These are phyloP conservation scores for Unio delphinus DNA, from an alignment of 2,888 invertebrate species.

Conservation along the genomic window DNA sequence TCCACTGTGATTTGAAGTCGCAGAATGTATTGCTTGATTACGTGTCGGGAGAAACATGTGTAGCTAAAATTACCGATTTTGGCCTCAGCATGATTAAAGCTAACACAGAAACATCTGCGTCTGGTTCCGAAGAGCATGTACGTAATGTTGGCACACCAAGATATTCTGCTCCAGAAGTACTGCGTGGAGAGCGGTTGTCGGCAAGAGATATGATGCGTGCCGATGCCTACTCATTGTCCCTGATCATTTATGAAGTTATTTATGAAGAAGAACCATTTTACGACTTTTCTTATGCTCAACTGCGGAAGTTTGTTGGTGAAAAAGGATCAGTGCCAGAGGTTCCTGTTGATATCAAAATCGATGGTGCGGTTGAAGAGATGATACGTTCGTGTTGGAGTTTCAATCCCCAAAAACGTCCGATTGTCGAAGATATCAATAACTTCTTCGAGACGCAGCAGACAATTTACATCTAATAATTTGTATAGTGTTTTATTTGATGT, in stretches of 20 bases:
- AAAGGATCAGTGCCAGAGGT: slow-evolving; percentile 17
- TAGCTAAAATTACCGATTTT: slow-evolving; percentile 41
- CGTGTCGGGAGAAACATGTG: slow-evolving; percentile 4
- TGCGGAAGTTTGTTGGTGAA: slow-evolving; percentile 28
- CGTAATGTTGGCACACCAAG: slow-evolving; percentile 31
- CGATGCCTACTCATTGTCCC: slow-evolving; percentile 29
- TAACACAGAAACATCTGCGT: slow-evolving; percentile 18
- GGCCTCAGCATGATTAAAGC: slow-evolving; percentile 41
- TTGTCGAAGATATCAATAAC: no score
- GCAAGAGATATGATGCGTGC: slow-evolving; percentile 20
- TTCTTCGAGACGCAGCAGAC: no score
- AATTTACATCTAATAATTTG: no score
- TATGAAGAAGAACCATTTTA: slow-evolving; percentile 34
- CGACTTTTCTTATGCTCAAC: slow-evolving; percentile 22
- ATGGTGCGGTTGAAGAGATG: no score
- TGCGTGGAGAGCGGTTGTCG: slow-evolving; percentile 25
- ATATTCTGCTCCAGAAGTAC: slow-evolving; percentile 36
- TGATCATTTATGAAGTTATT: slow-evolving; percentile 28
- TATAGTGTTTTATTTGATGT: no score
- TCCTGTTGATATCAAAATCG: slow-evolving; percentile 1
- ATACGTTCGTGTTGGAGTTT: no score
- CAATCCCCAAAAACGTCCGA: no score
- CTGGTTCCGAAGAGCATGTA: slow-evolving; percentile 6
- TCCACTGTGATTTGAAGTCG: slow-evolving; percentile 41
- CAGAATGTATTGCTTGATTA: slow-evolving; percentile 33